Evolutionary conservation across 2,797 vertebrate genomes (phyloP).

Genomic region (Onychomys arenicola): DNA sequence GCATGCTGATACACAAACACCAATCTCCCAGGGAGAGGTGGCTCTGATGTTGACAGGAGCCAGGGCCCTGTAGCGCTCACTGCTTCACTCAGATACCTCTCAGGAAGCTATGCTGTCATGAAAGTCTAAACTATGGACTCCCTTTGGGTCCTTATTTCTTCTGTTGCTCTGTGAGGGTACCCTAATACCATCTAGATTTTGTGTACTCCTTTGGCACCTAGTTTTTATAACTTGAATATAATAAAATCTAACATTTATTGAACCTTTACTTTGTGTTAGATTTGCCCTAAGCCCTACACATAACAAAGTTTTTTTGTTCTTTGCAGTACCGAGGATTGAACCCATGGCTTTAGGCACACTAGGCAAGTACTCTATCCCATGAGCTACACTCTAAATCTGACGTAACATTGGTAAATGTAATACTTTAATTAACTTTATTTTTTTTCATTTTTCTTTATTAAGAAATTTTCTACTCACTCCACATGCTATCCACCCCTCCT

Average conservation of each 20-base stretch:
- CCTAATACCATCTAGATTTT: slow-evolving; percentile 31
- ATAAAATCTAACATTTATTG: background rate
- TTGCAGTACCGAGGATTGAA: background rate
- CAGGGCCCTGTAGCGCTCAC: background rate
- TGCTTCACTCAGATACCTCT: background rate
- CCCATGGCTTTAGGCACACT: background rate
- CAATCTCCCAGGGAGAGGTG: background rate
- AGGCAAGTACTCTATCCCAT: background rate
- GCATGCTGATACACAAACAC: background rate
- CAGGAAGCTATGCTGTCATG: accelerated
- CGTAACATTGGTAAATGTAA: background rate
- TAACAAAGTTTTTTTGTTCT: background rate
- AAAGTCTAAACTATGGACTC: background rate
- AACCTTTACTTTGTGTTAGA: slow-evolving; percentile 5
- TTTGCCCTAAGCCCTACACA: background rate
- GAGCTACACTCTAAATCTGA: background rate
- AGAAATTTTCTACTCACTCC: too few relatives aligned
- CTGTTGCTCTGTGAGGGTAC: background rate
- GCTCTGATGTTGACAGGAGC: background rate
- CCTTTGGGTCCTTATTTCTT: background rate
- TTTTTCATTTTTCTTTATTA: too few relatives aligned
- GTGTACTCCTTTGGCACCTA: background rate
- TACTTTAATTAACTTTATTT: slow-evolving; percentile 23
- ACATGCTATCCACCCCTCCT: too few relatives aligned
- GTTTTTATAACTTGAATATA: slow-evolving; percentile 5